phyloP scores from a whole-genome alignment of 1,140 invertebrate genomes.

The Zaprionus inermis region DNA sequence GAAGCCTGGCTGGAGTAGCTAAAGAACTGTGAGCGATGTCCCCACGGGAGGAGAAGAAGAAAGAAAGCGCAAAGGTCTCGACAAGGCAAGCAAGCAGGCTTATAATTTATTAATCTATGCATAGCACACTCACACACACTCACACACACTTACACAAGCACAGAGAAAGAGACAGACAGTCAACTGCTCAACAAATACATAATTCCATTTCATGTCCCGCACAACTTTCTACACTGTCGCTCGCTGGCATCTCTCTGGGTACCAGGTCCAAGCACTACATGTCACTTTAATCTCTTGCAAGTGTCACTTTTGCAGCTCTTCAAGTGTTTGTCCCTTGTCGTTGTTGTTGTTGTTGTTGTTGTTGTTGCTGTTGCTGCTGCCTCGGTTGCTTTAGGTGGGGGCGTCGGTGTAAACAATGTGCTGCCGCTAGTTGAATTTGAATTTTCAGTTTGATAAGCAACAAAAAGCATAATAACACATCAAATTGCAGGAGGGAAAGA shows the following conservation, averaged over 20 bases:
- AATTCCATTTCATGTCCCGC: constrained; percentile 53
- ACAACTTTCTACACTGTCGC: constrained; percentile 57
- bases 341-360: constrained; percentile 18
- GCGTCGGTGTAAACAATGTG: constrained; percentile 73
- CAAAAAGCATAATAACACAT: constrained; percentile 81
- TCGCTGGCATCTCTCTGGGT: constrained; percentile 4
- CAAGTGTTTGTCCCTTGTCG: constrained; percentile 70
- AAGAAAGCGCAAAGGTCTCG: constrained; percentile 53
- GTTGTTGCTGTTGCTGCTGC: constrained; percentile 21
- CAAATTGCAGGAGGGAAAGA: constrained; percentile 53
- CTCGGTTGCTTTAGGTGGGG: constrained; percentile 37
- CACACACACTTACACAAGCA: constrained; percentile 36
- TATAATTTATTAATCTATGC: constrained; percentile 83
- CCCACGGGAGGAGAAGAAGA: constrained; percentile 58
- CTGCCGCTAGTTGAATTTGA: constrained; percentile 77
- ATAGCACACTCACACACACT: constrained; percentile 57
- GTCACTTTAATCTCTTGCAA: constrained; percentile 81
- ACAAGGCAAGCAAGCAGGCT: constrained; percentile 52
- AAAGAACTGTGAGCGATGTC: constrained; percentile 43
- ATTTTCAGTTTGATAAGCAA: constrained; percentile 81
- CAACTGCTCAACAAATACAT: constrained; percentile 40
- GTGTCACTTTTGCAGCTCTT: constrained; percentile 81
- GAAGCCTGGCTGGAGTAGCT: neutral
- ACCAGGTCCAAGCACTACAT: constrained; percentile 65
- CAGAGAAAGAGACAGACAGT: constrained; percentile 28